A percentile compares a stretch with the other conserved stretches of the same genome.
Conservation (phyloP, 2,888 invertebrate species). For the Diarsia rubi region DNA sequence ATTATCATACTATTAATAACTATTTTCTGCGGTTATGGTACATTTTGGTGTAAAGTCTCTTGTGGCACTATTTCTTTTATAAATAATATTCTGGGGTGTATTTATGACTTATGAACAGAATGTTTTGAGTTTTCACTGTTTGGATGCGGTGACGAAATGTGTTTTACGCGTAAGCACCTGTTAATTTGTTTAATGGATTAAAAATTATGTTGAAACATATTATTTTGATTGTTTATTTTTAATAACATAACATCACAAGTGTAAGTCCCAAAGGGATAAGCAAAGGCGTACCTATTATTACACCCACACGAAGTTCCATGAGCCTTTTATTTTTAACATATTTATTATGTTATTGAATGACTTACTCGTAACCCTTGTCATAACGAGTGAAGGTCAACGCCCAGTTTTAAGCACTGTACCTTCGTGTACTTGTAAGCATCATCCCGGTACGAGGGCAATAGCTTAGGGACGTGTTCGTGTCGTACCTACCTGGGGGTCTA, state of each 20-base stretch:
- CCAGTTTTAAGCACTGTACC: no score
- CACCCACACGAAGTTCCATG: no score
- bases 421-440: no score
- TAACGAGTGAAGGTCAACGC: no score
- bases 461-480: no score
- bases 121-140: slow-evolving; percentile 73
- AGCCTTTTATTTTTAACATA: no score
- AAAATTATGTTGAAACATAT: slow-evolving; percentile 86
- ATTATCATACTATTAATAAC: slow-evolving; percentile 65
- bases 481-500: no score
- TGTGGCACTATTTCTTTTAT: slow-evolving; percentile 66
- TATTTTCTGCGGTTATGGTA: slow-evolving; percentile 80
- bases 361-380: neutral
- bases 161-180: slow-evolving; percentile 82
- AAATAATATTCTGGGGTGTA: slow-evolving; percentile 73
- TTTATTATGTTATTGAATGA: no score
- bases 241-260: no score
- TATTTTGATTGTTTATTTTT: slow-evolving; percentile 30
- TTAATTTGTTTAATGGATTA: slow-evolving; percentile 89
- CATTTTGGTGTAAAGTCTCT: slow-evolving; percentile 69
- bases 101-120: slow-evolving; percentile 71
- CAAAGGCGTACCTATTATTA: no score
- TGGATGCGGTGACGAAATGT: slow-evolving; percentile 76
- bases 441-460: no score
- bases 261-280: no score